Evolutionary conservation across 2,113 vertebrate species (phyloP).

Genomic region (Anoura caudifer): DNA sequence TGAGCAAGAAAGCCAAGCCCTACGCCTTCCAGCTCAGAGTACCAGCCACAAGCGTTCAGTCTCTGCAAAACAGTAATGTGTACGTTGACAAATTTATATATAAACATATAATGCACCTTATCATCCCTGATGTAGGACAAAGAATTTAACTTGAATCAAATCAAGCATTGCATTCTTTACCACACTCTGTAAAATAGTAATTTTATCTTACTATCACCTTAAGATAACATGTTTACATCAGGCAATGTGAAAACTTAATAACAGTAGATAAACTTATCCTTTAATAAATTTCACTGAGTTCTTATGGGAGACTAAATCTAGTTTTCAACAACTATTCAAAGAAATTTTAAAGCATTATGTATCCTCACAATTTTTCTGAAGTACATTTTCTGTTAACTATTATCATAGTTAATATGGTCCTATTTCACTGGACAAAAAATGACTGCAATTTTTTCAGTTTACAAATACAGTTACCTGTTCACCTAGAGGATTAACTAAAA

Average conservation of each 20-base stretch:
- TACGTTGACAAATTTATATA: neutral
- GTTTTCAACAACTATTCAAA: constrained; percentile 54
- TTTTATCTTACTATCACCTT: constrained; percentile 33
- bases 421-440: constrained; percentile 47
- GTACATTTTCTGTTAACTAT: constrained; percentile 50
- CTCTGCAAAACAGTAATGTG: neutral
- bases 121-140: neutral
- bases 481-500: constrained; percentile 41
- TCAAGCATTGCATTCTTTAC: constrained; percentile 40
- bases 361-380: constrained; percentile 24
- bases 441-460: constrained; percentile 34
- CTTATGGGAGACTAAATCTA: constrained; percentile 38
- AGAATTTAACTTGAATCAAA: constrained; percentile 10
- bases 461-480: constrained; percentile 47
- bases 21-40: neutral
- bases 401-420: constrained; percentile 19
- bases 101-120: neutral
- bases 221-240: constrained; percentile 18
- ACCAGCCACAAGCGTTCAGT: neutral
- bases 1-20: neutral
- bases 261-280: neutral
- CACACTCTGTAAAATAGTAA: neutral
- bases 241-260: constrained; percentile 60
- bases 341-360: constrained; percentile 29
- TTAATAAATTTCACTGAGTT: constrained; percentile 21